Evolutionary conservation across 1,140 invertebrate species (phyloP), one percentile per base, ranked within the genome.

Genomic region (Heliconius hewitsoni): DNA sequence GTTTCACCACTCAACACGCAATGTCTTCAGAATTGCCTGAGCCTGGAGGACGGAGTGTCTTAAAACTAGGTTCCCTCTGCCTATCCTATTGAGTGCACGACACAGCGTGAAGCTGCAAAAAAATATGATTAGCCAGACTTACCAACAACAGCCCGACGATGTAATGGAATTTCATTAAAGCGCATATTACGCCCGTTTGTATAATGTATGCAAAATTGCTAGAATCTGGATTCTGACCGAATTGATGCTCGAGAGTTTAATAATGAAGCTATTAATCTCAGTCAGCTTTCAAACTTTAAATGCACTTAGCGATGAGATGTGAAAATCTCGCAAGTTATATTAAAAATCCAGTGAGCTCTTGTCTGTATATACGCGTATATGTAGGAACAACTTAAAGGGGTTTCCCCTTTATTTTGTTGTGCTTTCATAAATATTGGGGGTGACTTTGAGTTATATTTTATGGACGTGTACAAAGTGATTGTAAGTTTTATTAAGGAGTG

Each of bases 151-250:
- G 42, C 42, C 42, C 55, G 55, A 57, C 55, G 55, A 57, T 19
- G 55, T 23, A 60, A 73, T 76, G 76, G 82, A 83, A 83, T 80
- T 80, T 83, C 79, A 83, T 83, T 83, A 83, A 77, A 83, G 76
- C 78, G 76, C 82, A 80, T 80, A 80, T 80, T 76, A 75, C 55
- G 82, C 34, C 73, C 70, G 73, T 70, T 77, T 81, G 77, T 83
- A 82, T 76, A 77, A 74, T 79, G 78, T 60, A 79, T 77, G 77
- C 75, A 74, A 77, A 79, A 82, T 82, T 77, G 78, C 74, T 72
- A 23, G 78, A 80, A 80, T 80, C 78, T 80, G 78, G 78, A 50
- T 71, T 27, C 73, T 71, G 74, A 73, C 70, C 71, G 71, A 76
- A 76, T 80, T 76, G 79, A 80, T 76, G 79, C 70, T 72, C 30